Conservation (phyloP, 2,797 vertebrate species). For the Clarias laeviceps region DNA sequence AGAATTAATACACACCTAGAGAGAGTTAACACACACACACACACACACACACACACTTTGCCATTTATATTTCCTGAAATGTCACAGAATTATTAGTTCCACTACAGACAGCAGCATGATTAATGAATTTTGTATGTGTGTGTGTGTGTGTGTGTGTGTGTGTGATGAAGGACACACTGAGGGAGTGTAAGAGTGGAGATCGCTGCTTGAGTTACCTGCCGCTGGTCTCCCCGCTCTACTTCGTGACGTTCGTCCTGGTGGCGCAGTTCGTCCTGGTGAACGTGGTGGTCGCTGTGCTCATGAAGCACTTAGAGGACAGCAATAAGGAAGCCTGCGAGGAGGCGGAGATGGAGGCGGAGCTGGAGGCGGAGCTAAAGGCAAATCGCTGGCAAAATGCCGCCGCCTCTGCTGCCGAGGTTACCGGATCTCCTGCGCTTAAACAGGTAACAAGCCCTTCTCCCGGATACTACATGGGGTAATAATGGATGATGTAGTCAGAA, state of each 20-base stretch:
- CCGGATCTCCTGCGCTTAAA: slow-evolving; percentile 58
- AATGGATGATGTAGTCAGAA: too few relatives aligned
- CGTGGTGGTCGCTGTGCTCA: slow-evolving; percentile 87
- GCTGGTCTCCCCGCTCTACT: slow-evolving; percentile 83
- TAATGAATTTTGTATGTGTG: slow-evolving; percentile 9
- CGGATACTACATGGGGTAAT: too few relatives aligned
- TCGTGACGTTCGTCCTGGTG: slow-evolving; percentile 83
- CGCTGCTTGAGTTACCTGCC: slow-evolving; percentile 83
- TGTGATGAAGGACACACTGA: slow-evolving; percentile 73
- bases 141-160: slow-evolving; percentile 18
- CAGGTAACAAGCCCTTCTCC: slow-evolving; percentile 67
- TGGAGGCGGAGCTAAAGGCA: slow-evolving; percentile 64
- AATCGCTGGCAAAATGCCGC: slow-evolving; percentile 49
- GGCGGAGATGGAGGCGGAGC: slow-evolving; percentile 78
- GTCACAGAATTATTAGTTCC: slow-evolving; percentile 3
- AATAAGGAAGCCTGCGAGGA: slow-evolving; percentile 83
- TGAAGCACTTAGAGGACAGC: slow-evolving; percentile 86
- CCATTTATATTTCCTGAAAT: neutral
- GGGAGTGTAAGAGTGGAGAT: slow-evolving; percentile 80
- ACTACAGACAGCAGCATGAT: neutral
- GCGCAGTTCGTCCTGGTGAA: slow-evolving; percentile 81
- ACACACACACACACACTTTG: neutral
- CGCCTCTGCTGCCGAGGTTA: slow-evolving; percentile 46
- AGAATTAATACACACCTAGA: neutral
- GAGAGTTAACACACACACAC: neutral